Base-by-base conservation (phyloP, 30 jellyfish, hydroid and myxozoan genomes). In the Aurelia sp. region DNA sequence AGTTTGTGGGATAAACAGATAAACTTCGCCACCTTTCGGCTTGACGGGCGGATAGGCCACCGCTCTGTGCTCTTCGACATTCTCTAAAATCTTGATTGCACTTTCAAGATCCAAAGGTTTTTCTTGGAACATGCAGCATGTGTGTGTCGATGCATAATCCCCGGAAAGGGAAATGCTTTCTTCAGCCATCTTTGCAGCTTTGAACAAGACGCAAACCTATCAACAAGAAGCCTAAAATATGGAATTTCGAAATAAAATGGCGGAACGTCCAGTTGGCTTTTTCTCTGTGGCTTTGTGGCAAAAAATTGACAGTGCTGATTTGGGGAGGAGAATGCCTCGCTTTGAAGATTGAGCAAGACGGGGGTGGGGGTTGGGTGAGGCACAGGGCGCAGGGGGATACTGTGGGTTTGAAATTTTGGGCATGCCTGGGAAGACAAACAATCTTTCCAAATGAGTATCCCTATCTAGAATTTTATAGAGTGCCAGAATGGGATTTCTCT, bases 21-120 rank as follows among this genome's bases (percentile, higher is more conserved):
- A 92, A 4, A 92, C 95, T 71, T 92, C 98, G 66, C 96, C 94
- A 17, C 98, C 98, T 67, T 92, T 86, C 23, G 98, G 98, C 73
- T 92, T 92, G 53, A 84, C 93, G 12, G 98, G 96, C 12, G 98
- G 98, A 47, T 59, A 82, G 50, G 84, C 77, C 53, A 92, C 89
- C 18, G 90, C 40, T 53, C 81, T 77, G 89, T 92, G 75, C 15
- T 79, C 75, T 15, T 86, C 98, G 27, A 74, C 86, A 64, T 92
- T 92, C 78, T 92, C 98, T 44, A 92, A 79, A 48, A 92, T 81
- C 41, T 87, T 69, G 37, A 92, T 92, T 33, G 98, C 98, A 48
- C 89, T 80, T 70, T 92, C 96, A 37, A 92, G 81, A 52, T 86
- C 98, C 62, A 92, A 86, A 22, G 96, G 87, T 78, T 86, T 86